A percentile compares a stretch with the other conserved stretches of the same genome.
These are phyloP conservation scores for Cancer borealis DNA, from an alignment of 2,888 invertebrate species.

Conservation along the genomic window DNA sequence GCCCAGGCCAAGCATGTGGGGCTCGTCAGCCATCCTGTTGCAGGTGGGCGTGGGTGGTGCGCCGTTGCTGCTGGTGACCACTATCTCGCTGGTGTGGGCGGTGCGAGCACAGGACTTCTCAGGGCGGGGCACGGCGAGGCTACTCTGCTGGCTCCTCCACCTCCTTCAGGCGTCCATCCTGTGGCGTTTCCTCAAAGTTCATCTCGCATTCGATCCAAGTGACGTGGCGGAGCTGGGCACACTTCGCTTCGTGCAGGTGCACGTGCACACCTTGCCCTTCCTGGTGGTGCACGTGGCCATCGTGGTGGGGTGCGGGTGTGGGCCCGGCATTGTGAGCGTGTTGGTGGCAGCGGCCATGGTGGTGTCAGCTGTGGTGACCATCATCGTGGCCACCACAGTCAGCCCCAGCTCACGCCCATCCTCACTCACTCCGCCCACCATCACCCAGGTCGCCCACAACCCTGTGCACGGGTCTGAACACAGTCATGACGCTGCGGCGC, in stretches of 20 bases:
- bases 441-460: slow-evolving; percentile 72
- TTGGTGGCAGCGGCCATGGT: slow-evolving; percentile 68
- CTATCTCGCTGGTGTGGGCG: slow-evolving; percentile 74
- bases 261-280: slow-evolving; percentile 76
- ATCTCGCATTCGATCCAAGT: slow-evolving; percentile 74
- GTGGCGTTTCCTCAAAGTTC: slow-evolving; percentile 74
- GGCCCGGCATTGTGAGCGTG: slow-evolving; percentile 50
- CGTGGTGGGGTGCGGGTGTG: slow-evolving; percentile 57
- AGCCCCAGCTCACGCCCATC: slow-evolving; percentile 69
- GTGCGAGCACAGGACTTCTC: slow-evolving; percentile 75
- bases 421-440: slow-evolving; percentile 72
- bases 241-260: slow-evolving; percentile 74
- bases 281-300: slow-evolving; percentile 73
- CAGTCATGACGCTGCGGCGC: slow-evolving; percentile 69
- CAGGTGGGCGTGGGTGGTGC: slow-evolving; percentile 62
- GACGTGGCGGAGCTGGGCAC: slow-evolving; percentile 76
- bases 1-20: slow-evolving; percentile 36
- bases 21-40: slow-evolving; percentile 42
- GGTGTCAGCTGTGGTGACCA: slow-evolving; percentile 68
- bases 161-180: slow-evolving; percentile 71
- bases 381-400: slow-evolving; percentile 70
- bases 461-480: slow-evolving; percentile 64
- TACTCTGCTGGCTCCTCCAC: slow-evolving; percentile 76
- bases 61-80: slow-evolving; percentile 67
- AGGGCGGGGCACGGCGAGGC: slow-evolving; percentile 69